These are phyloP conservation scores for Mythimna vitellina DNA, from an alignment of 2,888 invertebrate genomes.

Conservation along the genomic window DNA sequence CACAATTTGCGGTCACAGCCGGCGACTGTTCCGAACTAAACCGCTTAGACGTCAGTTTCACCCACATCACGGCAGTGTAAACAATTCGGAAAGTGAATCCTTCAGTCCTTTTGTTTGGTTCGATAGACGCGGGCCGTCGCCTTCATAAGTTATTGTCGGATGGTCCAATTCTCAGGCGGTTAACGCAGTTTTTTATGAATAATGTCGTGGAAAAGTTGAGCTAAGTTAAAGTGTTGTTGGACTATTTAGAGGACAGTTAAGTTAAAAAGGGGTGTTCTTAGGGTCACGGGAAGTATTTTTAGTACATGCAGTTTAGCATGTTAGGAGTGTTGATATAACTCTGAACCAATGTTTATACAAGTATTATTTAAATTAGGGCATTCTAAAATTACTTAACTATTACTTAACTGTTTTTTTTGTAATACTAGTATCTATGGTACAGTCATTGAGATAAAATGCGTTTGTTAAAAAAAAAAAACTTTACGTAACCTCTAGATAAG, in stretches of 20 bases:
- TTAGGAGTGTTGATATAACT: too few relatives aligned
- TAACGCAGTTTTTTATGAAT: background rate
- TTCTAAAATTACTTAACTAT: too few relatives aligned
- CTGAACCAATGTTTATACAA: too few relatives aligned
- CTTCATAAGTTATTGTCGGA: conserved; percentile 64
- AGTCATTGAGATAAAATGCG: too few relatives aligned
- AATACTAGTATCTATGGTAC: too few relatives aligned
- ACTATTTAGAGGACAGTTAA: background rate
- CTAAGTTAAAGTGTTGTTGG: background rate
- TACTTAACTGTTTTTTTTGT: too few relatives aligned
- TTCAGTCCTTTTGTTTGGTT: conserved; percentile 61
- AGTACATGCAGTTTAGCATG: too few relatives aligned
- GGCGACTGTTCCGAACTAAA: conserved; percentile 66
- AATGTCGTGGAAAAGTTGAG: background rate
- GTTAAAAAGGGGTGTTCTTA: background rate
- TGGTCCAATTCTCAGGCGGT: conserved; percentile 25
- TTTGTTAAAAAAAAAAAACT: too few relatives aligned
- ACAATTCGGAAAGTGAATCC: conserved; percentile 69
- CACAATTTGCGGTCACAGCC: conserved; percentile 60
- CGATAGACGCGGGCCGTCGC: conserved; percentile 55
- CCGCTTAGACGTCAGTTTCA: conserved; percentile 66
- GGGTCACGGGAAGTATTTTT: too few relatives aligned
- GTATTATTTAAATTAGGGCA: too few relatives aligned
- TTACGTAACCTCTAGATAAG: too few relatives aligned
- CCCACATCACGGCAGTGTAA: conserved; percentile 66